Conservation (phyloP, 1,140 invertebrate species). For the Apocrypta bakeri region DNA sequence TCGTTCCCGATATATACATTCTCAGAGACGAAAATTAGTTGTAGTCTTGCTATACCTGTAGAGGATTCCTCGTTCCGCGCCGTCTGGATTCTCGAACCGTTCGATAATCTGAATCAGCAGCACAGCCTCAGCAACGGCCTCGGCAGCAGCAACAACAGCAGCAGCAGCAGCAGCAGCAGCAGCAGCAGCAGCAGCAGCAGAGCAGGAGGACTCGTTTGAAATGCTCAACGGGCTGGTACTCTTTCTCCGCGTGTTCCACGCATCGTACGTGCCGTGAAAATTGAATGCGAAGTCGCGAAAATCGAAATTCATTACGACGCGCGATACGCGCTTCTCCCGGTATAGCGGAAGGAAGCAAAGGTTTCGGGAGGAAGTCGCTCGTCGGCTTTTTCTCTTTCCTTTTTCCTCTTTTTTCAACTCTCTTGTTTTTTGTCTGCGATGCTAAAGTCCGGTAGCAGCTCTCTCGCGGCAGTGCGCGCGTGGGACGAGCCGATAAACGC, state of each 20-base stretch:
- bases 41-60: not conserved
- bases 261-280: slow-evolving; percentile 48
- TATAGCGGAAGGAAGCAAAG: slow-evolving; percentile 48
- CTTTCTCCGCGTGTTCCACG: slow-evolving; percentile 28
- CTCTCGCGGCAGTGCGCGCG: not conserved
- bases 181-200: slow-evolving; percentile 20
- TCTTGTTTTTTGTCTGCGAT: slow-evolving; percentile 26
- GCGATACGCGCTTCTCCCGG: slow-evolving; percentile 33
- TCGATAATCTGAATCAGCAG: slow-evolving; percentile 48
- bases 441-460: slow-evolving; percentile 33
- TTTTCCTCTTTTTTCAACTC: slow-evolving; percentile 18
- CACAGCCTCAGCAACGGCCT: not conserved
- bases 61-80: not conserved
- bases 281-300: slow-evolving; percentile 36
- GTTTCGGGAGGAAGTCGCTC: slow-evolving; percentile 40
- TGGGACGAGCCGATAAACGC: slow-evolving; percentile 33
- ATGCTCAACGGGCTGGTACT: slow-evolving; percentile 30
- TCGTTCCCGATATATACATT: not conserved
- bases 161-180: not conserved
- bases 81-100: slow-evolving; percentile 21
- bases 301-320: slow-evolving; percentile 52
- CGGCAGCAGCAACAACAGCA: too few relatives aligned
- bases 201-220: slow-evolving; percentile 28
- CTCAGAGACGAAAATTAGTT: not conserved
- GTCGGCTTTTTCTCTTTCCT: not conserved